A percentile compares a stretch with the other conserved stretches of the same genome.
phyloP scores from a whole-genome alignment of 2,888 invertebrate genomes.

The Idaea dimidiata region DNA sequence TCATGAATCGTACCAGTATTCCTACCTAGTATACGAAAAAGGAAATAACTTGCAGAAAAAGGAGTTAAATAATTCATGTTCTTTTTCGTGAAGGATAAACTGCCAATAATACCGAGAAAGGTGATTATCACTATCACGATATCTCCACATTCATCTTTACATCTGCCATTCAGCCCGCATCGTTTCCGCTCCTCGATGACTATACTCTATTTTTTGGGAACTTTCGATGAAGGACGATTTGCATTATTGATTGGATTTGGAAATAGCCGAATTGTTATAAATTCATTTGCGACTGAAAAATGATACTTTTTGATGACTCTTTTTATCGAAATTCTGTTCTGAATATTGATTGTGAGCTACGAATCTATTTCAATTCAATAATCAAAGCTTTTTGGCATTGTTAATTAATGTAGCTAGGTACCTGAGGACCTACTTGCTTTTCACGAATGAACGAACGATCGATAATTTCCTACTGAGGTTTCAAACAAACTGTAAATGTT shows the following conservation, averaged over 20 bases:
- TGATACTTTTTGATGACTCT: not conserved
- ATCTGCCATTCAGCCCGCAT: conserved; percentile 46
- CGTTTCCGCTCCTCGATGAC: conserved; percentile 34
- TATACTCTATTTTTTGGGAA: conserved; percentile 12
- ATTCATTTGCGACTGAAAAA: not conserved
- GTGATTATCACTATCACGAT: conserved; percentile 36
- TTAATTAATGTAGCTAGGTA: too few species aligned
- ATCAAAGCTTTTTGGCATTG: too few species aligned
- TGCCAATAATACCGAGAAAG: conserved; percentile 30
- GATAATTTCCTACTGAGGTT: too few species aligned
- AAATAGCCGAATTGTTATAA: not conserved
- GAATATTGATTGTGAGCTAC: not conserved
- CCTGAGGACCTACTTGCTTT: too few species aligned
- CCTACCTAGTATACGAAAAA: too few species aligned
- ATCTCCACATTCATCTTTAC: conserved; percentile 33
- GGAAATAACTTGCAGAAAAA: conserved; percentile 3
- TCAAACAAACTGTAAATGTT: too few species aligned
- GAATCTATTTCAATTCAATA: too few species aligned
- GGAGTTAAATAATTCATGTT: conserved; percentile 14
- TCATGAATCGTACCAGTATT: conserved; percentile 6
- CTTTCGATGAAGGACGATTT: not conserved
- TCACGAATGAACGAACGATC: too few species aligned
- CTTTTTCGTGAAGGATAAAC: conserved; percentile 17
- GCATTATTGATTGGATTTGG: conserved; percentile 9
- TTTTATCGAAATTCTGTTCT: not conserved